These are phyloP conservation scores for Sander vitreus DNA, from an alignment of 2,113 vertebrate genomes.

Conservation along the genomic window DNA sequence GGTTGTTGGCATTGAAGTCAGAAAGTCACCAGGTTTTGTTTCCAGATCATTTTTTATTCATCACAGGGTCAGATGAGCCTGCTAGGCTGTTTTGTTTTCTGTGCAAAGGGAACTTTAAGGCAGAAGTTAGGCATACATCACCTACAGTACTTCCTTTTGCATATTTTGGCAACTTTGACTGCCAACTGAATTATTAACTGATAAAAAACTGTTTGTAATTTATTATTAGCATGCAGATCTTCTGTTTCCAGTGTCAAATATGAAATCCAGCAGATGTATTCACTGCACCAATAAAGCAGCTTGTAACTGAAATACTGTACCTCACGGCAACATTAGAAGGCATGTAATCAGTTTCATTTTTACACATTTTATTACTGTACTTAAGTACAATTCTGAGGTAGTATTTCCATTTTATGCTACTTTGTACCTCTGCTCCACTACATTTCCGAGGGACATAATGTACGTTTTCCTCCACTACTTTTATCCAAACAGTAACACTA, in stretches of 20 bases:
- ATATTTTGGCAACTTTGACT: background rate
- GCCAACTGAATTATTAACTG: background rate
- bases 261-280: background rate
- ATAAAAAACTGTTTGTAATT: background rate
- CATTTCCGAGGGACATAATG: background rate
- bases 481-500: background rate
- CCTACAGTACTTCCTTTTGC: background rate
- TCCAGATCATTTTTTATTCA: slow-evolving; percentile 67
- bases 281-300: background rate
- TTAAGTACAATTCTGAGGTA: background rate
- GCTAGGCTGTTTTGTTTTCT: slow-evolving; percentile 16
- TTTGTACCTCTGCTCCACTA: background rate
- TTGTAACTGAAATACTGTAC: background rate
- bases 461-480: background rate
- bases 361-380: background rate
- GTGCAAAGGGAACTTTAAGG: slow-evolving; percentile 24
- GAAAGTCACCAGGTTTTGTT: slow-evolving; percentile 42
- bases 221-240: background rate
- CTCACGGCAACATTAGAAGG: background rate
- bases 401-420: background rate
- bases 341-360: background rate
- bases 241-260: background rate
- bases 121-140: slow-evolving; percentile 1
- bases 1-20: slow-evolving; percentile 16
- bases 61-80: slow-evolving; percentile 32